Base-by-base conservation (phyloP, 1,140 invertebrate species). In the Metaphire vulgaris region DNA sequence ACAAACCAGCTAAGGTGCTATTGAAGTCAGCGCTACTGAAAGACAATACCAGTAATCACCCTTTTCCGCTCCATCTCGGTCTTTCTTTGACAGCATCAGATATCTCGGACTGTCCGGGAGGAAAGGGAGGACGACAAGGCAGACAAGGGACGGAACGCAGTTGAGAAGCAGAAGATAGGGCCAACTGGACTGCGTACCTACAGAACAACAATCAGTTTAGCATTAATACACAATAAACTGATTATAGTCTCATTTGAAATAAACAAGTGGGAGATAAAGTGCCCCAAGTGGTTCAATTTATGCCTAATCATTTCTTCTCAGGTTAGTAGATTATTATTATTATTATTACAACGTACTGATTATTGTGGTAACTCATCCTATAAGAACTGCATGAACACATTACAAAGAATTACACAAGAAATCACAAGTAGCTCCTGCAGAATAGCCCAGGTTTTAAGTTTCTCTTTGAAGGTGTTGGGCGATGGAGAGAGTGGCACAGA, bases 71-170 rank as follows among this genome's bases (percentile, higher is more conserved):
- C 91, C 90, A 29, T 91, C 85, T 80, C 94, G 92, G 74, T 91
- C 89, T 15, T 91, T 91, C 81, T 89, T 90, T 74, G 89, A 91
- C 33, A 94, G 86, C 21, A 96, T 85, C 12, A 94, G 86, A 81
- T 90, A 94, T 82, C 95, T 93, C 0, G 96, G 95, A 1, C 92
- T 94, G 83, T 97, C 95, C 0, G 94, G 93, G 80, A 94, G 96
- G 26, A 96, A 84, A 0, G 94, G 93, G 70, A 97, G 82, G 0
- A 91, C 90, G 2, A 88, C 80, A 2, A 93, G 80, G 85, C 92
- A 91, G 80, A 94, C 89, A 1, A 94, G 85, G 0, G 91, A 90
- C 0, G 95, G 95, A 0, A 95, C 85, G 0, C 91, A 88, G 0
- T 92, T 92, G 26, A 95, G 83, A 0, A 90, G 91, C 79, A 89